Evolutionary conservation across 2,888 invertebrate genomes (phyloP).

Genomic region (Azorinus chamasolen): DNA sequence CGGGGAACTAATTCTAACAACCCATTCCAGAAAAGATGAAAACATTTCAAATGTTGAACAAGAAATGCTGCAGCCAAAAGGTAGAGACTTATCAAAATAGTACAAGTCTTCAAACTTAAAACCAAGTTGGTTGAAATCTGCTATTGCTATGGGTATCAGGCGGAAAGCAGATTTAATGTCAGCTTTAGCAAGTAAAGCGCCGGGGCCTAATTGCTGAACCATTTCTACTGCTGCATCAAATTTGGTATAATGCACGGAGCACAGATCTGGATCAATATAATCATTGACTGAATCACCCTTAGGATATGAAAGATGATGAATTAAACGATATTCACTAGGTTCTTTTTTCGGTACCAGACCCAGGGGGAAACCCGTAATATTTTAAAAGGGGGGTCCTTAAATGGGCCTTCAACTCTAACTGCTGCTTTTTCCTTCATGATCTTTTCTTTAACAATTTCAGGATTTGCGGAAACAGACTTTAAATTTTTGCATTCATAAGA

Average conservation of each 20-base stretch:
- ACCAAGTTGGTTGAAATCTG: constrained; percentile 16
- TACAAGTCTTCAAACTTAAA: constrained; percentile 13
- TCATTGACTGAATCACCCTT: constrained; percentile 13
- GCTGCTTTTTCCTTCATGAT: constrained; percentile 18
- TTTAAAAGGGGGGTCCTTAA: constrained; percentile 2
- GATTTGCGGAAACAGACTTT: constrained; percentile 1
- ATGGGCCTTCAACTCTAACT: constrained; percentile 13
- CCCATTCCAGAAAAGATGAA: constrained; percentile 16
- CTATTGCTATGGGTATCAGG: constrained; percentile 3
- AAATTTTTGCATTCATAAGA: constrained; percentile 5
- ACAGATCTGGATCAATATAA: constrained; percentile 4
- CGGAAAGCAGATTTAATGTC: constrained; percentile 25
- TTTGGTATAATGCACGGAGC: constrained; percentile 16
- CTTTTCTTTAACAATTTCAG: constrained; percentile 3
- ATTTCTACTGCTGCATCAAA: constrained; percentile 89
- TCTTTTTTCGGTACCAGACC: constrained; percentile 20
- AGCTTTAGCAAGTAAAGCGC: constrained; percentile 23
- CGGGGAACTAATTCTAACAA: not conserved
- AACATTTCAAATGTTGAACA: constrained; percentile 19
- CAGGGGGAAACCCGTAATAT: constrained; percentile 9
- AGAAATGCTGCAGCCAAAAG: constrained; percentile 17
- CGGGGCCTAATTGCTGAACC: constrained; percentile 16
- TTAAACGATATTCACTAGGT: not conserved
- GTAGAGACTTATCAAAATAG: constrained; percentile 10
- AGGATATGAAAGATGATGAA: constrained; percentile 17